Evolutionary conservation across 1,140 invertebrate species (phyloP), one percentile per base, ranked within the genome.

Genomic region (Latrodectus geometricus): DNA sequence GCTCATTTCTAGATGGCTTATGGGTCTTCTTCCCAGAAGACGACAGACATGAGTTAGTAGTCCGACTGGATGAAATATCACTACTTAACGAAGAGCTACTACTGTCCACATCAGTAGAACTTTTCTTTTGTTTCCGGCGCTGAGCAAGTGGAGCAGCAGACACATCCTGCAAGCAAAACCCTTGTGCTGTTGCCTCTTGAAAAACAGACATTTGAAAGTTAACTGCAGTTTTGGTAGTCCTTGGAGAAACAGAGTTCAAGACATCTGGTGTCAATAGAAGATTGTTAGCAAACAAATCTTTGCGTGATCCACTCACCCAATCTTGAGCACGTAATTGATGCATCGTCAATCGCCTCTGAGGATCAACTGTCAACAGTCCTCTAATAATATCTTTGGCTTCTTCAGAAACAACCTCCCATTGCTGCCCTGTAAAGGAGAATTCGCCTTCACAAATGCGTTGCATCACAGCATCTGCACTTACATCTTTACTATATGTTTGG

Each of bases 301-400:
- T 85, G 88, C 90, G 87, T 87, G 90, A 84, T 86, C 92, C 87
- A 76, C 90, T 89, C 48, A 96, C 83, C 95, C 96, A 97, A 9
- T 93, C 91, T 89, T 95, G 94, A 9, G 91, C 90, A 0, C 93
- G 90, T 1, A 97, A 91, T 68, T 95, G 93, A 15, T 89, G 88
- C 90, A 97, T 94, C 49, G 93, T 94, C 8, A 97, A 90, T 81
- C 97, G 92, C 88, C 94, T 93, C 23, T 91, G 92, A 0, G 96
- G 95, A 89, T 97, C 95, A 1, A 97, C 94, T 0, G 95, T 95
- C 35, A 98, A 91, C 35, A 98, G 91, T 14, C 94, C 93, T 91
- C 93, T 93, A 17, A 96, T 95, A 0, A 98, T 92, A 35, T 93
- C 92, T 91, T 96, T 96, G 14, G 96, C 96, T 84, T 93, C 92